A percentile compares a stretch with the other conserved stretches of the same genome.
phyloP scores from a whole-genome alignment of 2,888 invertebrate genomes.

The Ctena decussata region DNA sequence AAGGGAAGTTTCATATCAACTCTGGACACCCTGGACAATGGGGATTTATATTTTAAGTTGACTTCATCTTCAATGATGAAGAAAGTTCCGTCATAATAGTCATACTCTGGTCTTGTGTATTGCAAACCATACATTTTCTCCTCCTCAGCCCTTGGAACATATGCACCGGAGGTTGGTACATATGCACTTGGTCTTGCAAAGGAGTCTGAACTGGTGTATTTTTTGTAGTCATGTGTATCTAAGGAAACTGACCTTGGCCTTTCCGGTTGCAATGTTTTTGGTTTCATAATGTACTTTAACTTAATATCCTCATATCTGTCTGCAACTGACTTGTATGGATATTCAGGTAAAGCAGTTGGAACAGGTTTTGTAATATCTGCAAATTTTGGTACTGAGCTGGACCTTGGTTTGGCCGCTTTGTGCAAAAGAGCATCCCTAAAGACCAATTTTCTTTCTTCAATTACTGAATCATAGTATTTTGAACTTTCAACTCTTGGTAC shows the following conservation, averaged over 20 bases:
- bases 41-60: slow-evolving; percentile 31
- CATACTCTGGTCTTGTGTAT: slow-evolving; percentile 14
- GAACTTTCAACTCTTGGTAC: slow-evolving; percentile 13
- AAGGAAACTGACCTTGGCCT: slow-evolving; percentile 49
- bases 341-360: background rate
- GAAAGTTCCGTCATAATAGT: slow-evolving; percentile 37
- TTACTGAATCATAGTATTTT: background rate
- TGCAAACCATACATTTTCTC: background rate
- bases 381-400: slow-evolving; percentile 5
- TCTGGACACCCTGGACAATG: slow-evolving; percentile 18
- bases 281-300: slow-evolving; percentile 39
- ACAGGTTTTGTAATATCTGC: background rate
- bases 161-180: background rate
- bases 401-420: background rate
- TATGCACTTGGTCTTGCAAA: background rate
- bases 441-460: slow-evolving; percentile 16
- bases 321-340: slow-evolving; percentile 43
- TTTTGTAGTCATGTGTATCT: slow-evolving; percentile 49
- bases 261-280: slow-evolving; percentile 38
- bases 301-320: slow-evolving; percentile 63
- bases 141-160: background rate
- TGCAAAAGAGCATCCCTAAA: background rate
- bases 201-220: background rate
- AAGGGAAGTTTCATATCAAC: slow-evolving; percentile 23
- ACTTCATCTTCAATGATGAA: slow-evolving; percentile 52